phyloP scores from a whole-genome alignment of 2,888 invertebrate species.

The Ormyrus thymus region DNA sequence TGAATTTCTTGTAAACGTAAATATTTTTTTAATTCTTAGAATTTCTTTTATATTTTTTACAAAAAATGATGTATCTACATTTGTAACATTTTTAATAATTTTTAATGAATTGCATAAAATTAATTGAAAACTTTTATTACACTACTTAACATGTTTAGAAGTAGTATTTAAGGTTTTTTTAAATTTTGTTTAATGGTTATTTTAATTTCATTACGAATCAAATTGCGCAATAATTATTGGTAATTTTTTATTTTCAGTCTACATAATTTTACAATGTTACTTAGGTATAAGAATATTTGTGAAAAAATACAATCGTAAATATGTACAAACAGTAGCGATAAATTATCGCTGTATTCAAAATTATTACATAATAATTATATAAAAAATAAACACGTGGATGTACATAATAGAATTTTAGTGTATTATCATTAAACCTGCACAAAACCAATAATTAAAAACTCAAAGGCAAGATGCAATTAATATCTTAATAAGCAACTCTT shows the following conservation, averaged over 20 bases:
- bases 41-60: neutral
- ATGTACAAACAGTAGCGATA: conserved; percentile 46
- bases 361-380: conserved; percentile 15
- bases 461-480: conserved; percentile 27
- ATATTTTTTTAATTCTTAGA: conserved; percentile 11
- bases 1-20: neutral
- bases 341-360: conserved; percentile 15
- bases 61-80: no score
- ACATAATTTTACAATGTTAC: conserved; percentile 38
- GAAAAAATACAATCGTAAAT: conserved; percentile 37
- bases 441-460: conserved; percentile 10
- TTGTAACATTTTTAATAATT: no score
- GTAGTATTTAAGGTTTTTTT: neutral
- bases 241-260: conserved; percentile 47
- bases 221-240: conserved; percentile 7
- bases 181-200: conserved; percentile 16
- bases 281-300: conserved; percentile 25
- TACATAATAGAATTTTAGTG: conserved; percentile 43
- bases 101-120: no score
- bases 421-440: conserved; percentile 28
- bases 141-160: conserved; percentile 2
- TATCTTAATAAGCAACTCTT: conserved; percentile 28
- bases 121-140: no score
- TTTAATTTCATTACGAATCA: conserved; percentile 31
- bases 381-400: conserved; percentile 18